These are phyloP conservation scores for Tangara arthus DNA, from an alignment of 2,797 vertebrate genomes.

Conservation along the genomic window DNA sequence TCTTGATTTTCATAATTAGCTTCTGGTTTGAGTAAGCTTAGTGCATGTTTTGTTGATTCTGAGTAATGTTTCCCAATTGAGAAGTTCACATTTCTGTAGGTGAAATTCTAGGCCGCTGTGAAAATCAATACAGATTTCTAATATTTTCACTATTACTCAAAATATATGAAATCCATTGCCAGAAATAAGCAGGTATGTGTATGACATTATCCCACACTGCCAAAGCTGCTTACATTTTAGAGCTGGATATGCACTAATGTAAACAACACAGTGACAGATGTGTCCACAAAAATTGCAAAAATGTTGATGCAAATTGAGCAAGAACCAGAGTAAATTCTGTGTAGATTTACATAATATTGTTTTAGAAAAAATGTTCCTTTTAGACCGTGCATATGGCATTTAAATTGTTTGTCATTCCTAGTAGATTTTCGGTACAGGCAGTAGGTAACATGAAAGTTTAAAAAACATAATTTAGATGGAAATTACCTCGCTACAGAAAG, in stretches of 20 bases:
- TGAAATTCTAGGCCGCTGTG: not conserved
- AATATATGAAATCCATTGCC: not conserved
- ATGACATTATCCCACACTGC: not conserved
- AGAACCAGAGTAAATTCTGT: not conserved
- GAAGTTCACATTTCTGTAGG: not conserved
- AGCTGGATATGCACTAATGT: conserved; percentile 5
- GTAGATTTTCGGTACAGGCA: not conserved
- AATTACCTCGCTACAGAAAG: not conserved
- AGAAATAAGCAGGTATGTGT: conserved; percentile 28
- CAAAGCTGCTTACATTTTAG: conserved; percentile 45
- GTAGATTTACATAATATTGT: not conserved
- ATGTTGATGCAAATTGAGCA: not conserved
- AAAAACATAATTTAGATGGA: not conserved
- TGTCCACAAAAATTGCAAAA: conserved; percentile 48
- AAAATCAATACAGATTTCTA: not conserved
- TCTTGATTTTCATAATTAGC: conserved; percentile 61
- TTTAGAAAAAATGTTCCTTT: not conserved
- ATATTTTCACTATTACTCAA: not conserved
- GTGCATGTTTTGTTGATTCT: conserved; percentile 13
- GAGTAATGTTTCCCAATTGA: not conserved
- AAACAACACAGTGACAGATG: conserved; percentile 37
- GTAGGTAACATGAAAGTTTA: not conserved
- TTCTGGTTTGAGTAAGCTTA: conserved; percentile 35
- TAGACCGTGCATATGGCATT: not conserved
- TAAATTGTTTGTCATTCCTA: not conserved